phyloP scores from a whole-genome alignment of 1,140 invertebrate genomes.

The Wiebesia pumilae region DNA sequence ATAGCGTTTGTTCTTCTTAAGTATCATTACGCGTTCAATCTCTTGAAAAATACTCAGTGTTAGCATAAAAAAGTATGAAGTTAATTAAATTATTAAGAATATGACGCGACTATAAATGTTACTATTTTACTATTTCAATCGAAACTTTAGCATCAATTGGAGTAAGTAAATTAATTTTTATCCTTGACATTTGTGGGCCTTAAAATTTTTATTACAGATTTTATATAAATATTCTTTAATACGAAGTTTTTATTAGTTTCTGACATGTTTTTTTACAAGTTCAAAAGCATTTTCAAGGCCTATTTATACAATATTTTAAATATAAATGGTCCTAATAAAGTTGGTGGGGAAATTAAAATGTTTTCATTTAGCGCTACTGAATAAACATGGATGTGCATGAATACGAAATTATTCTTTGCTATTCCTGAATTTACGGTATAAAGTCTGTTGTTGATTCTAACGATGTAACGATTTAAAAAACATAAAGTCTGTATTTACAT shows the following conservation, averaged over 20 bases:
- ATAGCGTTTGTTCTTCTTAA: too few relatives aligned
- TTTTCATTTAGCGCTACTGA: constrained; percentile 14
- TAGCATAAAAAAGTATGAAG: too few relatives aligned
- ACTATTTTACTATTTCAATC: too few relatives aligned
- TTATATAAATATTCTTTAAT: neutral
- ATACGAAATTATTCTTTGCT: constrained; percentile 2
- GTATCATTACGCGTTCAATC: too few relatives aligned
- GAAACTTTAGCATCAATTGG: too few relatives aligned
- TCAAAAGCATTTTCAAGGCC: neutral
- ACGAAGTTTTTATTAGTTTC: neutral
- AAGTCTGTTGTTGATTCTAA: neutral
- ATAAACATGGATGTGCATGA: neutral
- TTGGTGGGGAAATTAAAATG: neutral
- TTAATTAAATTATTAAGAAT: too few relatives aligned
- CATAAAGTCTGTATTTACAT: neutral
- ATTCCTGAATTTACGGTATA: neutral
- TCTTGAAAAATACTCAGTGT: too few relatives aligned
- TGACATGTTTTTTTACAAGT: neutral
- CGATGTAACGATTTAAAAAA: neutral
- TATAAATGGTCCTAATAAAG: neutral
- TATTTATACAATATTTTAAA: neutral
- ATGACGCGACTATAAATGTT: too few relatives aligned
- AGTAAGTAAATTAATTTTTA: too few relatives aligned
- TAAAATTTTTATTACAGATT: too few relatives aligned
- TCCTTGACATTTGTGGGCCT: too few relatives aligned